Conservation (phyloP, 2,797 vertebrate genomes). For the Peromyscus aztecus region DNA sequence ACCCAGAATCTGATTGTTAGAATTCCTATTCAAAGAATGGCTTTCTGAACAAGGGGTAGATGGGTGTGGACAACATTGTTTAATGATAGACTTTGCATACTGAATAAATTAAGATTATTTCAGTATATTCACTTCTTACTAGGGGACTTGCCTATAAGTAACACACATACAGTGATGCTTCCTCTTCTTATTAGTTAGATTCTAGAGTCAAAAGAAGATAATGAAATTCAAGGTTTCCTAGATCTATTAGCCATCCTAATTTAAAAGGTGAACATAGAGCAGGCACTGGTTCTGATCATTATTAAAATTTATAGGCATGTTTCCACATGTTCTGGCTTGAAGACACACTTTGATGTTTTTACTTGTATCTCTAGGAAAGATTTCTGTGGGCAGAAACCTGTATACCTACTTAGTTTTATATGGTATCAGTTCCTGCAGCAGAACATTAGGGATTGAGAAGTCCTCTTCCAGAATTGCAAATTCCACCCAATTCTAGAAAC, state of each 20-base stretch:
- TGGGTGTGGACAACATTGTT: background rate
- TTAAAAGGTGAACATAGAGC: background rate
- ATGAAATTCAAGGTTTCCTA: constrained; percentile 1
- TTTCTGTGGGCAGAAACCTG: background rate
- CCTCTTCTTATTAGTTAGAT: background rate
- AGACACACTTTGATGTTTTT: background rate
- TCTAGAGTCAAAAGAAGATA: background rate
- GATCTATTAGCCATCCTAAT: background rate
- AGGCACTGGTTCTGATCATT: background rate
- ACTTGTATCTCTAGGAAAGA: background rate
- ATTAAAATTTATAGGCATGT: background rate
- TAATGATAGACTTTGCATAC: background rate
- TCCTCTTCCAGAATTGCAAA: background rate
- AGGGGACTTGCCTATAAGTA: constrained; percentile 15
- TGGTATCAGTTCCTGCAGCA: background rate
- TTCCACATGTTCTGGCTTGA: background rate
- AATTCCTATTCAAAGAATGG: background rate
- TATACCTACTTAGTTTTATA: background rate
- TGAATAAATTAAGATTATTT: background rate
- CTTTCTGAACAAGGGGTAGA: background rate
- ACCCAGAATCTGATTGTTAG: background rate
- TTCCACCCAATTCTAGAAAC: background rate
- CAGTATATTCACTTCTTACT: background rate
- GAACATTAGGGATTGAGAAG: background rate
- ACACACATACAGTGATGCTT: constrained; percentile 10